These are phyloP conservation scores for Brachionus rotundiformis DNA, from an alignment of 1,140 invertebrate genomes.

Conservation along the genomic window DNA sequence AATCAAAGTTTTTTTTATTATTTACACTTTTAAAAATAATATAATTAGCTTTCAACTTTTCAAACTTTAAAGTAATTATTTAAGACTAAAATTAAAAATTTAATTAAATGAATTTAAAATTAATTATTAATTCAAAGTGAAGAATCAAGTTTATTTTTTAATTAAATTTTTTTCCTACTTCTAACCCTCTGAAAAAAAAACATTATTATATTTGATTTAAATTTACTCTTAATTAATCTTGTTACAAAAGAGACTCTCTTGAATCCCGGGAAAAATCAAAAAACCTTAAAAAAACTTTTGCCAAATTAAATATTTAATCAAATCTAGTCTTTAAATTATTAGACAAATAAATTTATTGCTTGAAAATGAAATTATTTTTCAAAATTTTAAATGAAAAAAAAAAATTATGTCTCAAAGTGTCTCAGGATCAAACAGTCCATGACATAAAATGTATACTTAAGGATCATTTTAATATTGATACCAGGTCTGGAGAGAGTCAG, in stretches of 20 bases:
- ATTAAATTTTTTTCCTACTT: no score
- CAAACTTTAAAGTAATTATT: background rate
- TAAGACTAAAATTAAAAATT: background rate
- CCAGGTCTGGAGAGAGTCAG: background rate
- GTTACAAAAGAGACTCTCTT: background rate
- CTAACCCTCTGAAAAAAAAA: no score
- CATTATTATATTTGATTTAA: no score
- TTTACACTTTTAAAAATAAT: background rate
- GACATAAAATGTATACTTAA: background rate
- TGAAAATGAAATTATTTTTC: slow-evolving; percentile 46
- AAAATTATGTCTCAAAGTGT: background rate
- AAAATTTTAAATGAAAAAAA: background rate
- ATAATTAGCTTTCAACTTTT: background rate
- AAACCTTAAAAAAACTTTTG: background rate
- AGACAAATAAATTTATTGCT: background rate
- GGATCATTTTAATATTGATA: slow-evolving; percentile 24
- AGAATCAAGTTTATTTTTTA: no score
- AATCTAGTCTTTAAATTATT: background rate
- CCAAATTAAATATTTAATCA: background rate
- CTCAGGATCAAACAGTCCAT: background rate
- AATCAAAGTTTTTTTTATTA: background rate
- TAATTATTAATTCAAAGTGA: no score
- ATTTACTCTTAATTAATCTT: background rate
- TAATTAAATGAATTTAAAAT: background rate
- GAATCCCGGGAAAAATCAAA: background rate